Conservation (phyloP, 2,797 vertebrate species). For the Phylloscopus collybita region DNA sequence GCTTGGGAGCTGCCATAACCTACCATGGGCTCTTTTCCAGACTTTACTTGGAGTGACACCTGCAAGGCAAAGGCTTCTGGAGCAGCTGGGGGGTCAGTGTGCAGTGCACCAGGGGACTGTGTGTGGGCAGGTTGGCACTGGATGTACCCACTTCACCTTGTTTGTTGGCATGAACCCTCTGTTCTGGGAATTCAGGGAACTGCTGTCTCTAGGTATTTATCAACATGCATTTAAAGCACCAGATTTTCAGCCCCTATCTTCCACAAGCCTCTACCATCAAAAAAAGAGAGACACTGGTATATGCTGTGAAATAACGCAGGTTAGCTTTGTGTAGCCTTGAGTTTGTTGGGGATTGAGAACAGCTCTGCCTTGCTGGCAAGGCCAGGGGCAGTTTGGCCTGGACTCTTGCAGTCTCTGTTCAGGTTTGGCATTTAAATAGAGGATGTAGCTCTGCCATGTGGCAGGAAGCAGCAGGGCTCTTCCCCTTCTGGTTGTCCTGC, state of each 20-base stretch:
- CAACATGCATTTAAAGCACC: neutral
- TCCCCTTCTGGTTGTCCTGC: neutral
- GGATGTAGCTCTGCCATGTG: neutral
- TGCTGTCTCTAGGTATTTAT: neutral
- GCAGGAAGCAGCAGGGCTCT: neutral
- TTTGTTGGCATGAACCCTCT: neutral
- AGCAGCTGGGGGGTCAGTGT: rapidly evolving
- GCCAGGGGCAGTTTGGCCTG: neutral
- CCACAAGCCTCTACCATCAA: neutral
- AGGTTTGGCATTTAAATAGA: neutral
- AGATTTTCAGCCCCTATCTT: neutral
- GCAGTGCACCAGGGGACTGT: neutral
- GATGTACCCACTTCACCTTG: rapidly evolving
- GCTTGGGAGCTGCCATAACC: neutral
- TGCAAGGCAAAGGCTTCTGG: neutral
- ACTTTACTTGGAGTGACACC: neutral
- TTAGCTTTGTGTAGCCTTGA: neutral
- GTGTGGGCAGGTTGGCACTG: rapidly evolving
- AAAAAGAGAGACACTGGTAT: neutral
- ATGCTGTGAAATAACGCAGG: neutral
- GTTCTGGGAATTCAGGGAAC: neutral
- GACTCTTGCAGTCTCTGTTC: neutral
- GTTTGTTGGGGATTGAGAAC: neutral
- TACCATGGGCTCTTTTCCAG: neutral
- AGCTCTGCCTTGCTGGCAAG: neutral